phyloP scores from a whole-genome alignment of 1,140 invertebrate genomes.

The Drosophila yakuba region DNA sequence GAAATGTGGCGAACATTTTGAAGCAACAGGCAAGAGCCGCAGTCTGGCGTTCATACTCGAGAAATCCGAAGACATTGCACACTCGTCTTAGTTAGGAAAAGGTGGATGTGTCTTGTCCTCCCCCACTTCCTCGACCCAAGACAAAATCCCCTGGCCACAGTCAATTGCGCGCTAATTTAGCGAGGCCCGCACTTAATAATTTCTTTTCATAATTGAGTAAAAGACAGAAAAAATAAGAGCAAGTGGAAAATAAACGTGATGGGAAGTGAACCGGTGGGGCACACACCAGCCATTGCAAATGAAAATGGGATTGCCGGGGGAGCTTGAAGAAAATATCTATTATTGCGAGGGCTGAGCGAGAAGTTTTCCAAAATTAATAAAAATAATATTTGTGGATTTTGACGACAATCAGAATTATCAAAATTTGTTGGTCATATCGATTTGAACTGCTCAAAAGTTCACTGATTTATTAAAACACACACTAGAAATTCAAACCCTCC shows the following conservation, averaged over 20 bases:
- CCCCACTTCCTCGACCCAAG: background rate
- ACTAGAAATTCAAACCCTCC: too few species aligned
- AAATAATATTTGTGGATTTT: background rate
- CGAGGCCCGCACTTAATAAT: conserved; percentile 81
- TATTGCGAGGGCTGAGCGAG: conserved; percentile 1
- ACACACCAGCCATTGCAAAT: conserved; percentile 25
- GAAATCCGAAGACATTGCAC: conserved; percentile 59
- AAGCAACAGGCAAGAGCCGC: conserved; percentile 64
- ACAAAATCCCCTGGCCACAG: conserved; percentile 49
- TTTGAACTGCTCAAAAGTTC: too few species aligned
- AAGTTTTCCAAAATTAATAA: background rate
- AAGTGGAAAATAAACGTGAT: conserved; percentile 40
- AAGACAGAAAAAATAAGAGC: conserved; percentile 28
- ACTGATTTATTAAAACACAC: too few species aligned
- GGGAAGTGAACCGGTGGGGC: conserved; percentile 25
- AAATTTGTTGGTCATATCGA: too few species aligned
- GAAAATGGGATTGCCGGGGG: background rate
- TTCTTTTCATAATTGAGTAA: conserved; percentile 80
- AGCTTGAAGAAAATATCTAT: background rate
- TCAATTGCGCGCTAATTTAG: conserved; percentile 83
- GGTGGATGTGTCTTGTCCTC: background rate
- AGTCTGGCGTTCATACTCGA: conserved; percentile 23
- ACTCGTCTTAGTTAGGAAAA: conserved; percentile 31
- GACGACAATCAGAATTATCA: too few species aligned
- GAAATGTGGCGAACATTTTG: conserved; percentile 68